These are phyloP conservation scores for Epicampocera succincta DNA, from an alignment of 2,888 invertebrate genomes.

Conservation along the genomic window DNA sequence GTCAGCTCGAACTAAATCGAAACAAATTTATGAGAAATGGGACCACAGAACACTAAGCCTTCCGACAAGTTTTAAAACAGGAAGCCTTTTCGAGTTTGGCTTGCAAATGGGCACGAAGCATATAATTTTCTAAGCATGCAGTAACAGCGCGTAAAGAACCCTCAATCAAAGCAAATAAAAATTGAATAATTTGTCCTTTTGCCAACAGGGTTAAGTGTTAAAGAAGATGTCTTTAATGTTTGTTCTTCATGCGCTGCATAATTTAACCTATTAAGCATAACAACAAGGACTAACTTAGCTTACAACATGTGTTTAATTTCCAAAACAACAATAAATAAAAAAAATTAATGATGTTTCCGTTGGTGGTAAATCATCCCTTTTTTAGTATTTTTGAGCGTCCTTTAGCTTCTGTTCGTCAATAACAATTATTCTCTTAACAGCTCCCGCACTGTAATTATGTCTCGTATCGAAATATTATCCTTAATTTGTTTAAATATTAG, in stretches of 20 bases:
- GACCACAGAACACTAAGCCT: too few relatives aligned
- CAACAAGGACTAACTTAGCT: slow-evolving; percentile 4
- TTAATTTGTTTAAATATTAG: slow-evolving; percentile 53
- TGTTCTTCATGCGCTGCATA: slow-evolving; percentile 41
- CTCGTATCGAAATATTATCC: slow-evolving; percentile 51
- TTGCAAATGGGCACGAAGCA: too few relatives aligned
- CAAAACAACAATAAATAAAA: slow-evolving; percentile 48
- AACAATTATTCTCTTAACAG: slow-evolving; percentile 49
- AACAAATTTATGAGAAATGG: too few relatives aligned
- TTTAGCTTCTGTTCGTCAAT: slow-evolving; percentile 48
- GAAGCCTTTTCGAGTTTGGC: too few relatives aligned
- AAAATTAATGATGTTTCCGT: slow-evolving; percentile 36
- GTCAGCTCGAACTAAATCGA: too few relatives aligned
- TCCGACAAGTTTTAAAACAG: too few relatives aligned
- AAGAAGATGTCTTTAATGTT: slow-evolving; percentile 58
- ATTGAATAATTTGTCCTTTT: slow-evolving; percentile 17
- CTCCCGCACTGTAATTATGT: slow-evolving; percentile 60
- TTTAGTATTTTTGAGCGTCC: slow-evolving; percentile 33
- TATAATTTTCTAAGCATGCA: background rate
- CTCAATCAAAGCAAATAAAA: slow-evolving; percentile 25
- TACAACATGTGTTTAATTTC: slow-evolving; percentile 58
- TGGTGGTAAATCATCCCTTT: slow-evolving; percentile 54
- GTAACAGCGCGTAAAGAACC: background rate
- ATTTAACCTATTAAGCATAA: slow-evolving; percentile 42
- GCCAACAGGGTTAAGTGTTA: slow-evolving; percentile 64